Evolutionary conservation across 2,797 vertebrate genomes (phyloP).

Genomic region (Pseudochirops cupreus): DNA sequence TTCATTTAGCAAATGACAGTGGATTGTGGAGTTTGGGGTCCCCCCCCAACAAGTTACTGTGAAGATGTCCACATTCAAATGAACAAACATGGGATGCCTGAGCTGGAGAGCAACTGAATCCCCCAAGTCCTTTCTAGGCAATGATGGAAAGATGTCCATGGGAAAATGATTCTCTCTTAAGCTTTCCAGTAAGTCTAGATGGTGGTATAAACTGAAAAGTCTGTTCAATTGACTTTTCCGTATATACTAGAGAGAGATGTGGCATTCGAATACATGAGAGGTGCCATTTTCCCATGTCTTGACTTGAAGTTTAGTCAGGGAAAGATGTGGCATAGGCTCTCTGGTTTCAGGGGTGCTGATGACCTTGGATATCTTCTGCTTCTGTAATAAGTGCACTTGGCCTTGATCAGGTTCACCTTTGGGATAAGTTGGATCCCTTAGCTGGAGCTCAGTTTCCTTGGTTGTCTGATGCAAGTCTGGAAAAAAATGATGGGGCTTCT

Average conservation of each 20-base stretch:
- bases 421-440: neutral
- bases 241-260: constrained; percentile 55
- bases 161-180: constrained; percentile 64
- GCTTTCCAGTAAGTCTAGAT: neutral
- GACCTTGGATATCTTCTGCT: neutral
- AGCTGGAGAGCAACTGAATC: constrained; percentile 71
- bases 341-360: neutral
- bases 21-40: constrained; percentile 53
- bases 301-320: neutral
- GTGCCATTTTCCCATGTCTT: constrained; percentile 52
- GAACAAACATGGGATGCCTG: constrained; percentile 77
- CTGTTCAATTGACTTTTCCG: constrained; percentile 53
- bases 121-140: constrained; percentile 67
- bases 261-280: constrained; percentile 52
- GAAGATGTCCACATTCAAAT: constrained; percentile 83
- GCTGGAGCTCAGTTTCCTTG: neutral
- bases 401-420: neutral
- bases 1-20: constrained; percentile 87
- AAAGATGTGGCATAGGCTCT: constrained; percentile 4
- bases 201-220: constrained; percentile 70
- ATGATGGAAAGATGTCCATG: constrained; percentile 82
- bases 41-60: constrained; percentile 66
- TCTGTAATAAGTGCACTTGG: neutral
- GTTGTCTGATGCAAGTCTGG: neutral
- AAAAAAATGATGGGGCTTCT: neutral